phyloP scores from a whole-genome alignment of 2,797 vertebrate species.

The Periophthalmus magnuspinnatus region DNA sequence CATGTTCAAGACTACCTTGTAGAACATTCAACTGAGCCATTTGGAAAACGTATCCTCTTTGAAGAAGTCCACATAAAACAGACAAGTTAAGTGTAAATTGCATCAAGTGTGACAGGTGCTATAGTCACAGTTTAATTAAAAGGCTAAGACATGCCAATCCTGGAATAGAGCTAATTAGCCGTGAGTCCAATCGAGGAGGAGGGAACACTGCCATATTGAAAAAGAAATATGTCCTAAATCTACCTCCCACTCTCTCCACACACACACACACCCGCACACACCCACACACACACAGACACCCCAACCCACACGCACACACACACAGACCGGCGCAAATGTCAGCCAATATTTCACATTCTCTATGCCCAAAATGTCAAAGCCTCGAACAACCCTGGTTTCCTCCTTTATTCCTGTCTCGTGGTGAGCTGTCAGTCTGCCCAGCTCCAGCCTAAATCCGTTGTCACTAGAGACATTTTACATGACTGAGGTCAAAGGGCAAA shows the following conservation, averaged over 20 bases:
- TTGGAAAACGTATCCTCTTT: too few relatives aligned
- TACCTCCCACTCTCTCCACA: constrained; percentile 14
- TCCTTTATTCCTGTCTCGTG: constrained; percentile 25
- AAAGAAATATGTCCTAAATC: background rate
- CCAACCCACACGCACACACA: background rate
- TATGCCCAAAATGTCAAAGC: constrained; percentile 65
- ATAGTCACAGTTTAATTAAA: background rate
- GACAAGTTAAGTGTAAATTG: too few relatives aligned
- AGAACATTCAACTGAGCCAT: too few relatives aligned
- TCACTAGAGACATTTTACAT: constrained; percentile 59
- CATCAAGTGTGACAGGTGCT: too few relatives aligned
- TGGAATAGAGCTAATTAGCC: constrained; percentile 1
- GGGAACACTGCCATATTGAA: background rate
- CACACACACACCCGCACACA: background rate
- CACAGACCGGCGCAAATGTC: constrained; percentile 59
- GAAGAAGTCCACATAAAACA: too few relatives aligned
- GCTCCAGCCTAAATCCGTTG: constrained; percentile 40
- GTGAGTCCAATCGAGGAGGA: background rate
- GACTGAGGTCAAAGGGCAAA: constrained; percentile 38
- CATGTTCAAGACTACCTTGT: too few relatives aligned
- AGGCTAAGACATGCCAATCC: constrained; percentile 3
- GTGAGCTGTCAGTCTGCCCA: constrained; percentile 26
- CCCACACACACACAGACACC: constrained; percentile 14
- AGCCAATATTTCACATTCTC: constrained; percentile 64
- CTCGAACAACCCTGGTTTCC: constrained; percentile 38